Evolutionary conservation across 2,888 invertebrate species (phyloP), one percentile per base, ranked within the genome.

Genomic region (Rhyacophila evoluta): DNA sequence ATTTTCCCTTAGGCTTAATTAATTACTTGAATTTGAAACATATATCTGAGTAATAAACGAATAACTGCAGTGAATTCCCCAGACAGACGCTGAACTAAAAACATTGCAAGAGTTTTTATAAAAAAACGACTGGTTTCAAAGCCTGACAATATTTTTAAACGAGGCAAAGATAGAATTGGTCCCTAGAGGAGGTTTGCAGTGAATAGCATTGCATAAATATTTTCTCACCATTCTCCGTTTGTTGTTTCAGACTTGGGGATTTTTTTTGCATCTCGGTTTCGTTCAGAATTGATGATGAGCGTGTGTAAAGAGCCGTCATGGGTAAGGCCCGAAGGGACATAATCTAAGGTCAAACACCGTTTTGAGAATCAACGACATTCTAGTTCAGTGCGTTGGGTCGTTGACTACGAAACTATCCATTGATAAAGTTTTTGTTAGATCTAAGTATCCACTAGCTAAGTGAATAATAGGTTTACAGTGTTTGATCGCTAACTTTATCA

Each of bases 71-170:
- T 55, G 2, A 55, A 55, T 10, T 55, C 55, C 55, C 55, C 19
- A 10, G 25, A 12, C 19, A 10, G 25, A 12, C 55, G 19, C 25
- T 55, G 19, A 25, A 55, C 55, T 55, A 19, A 55, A 55, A 19
- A 55, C 15, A 55, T 10, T 55, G 55, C 55, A 55, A 19, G 19
- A 8, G 5, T 55, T 1, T 25, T 2, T 19, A 55, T 39, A 55
- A 55, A 55, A n/a, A 55, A 55, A 55, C 55, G 25, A 55, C 10
- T 4, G 55, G 55, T 55, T 55, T 55, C 15, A 55, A 25, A 55
- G 55, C 55, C 55, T 55, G 55, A 55, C 55, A 55, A 55, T 55
- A 55, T 55, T 55, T 55, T 55, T 55, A 55, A 55, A 25, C 55
- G 55, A 12, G 55, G 55, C 55, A 55, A 55, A 55, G 25, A 55